A percentile compares a stretch with the other conserved stretches of the same genome.
phyloP scores from a whole-genome alignment of 2,797 vertebrate genomes.

The Anisognathus igniventris region DNA sequence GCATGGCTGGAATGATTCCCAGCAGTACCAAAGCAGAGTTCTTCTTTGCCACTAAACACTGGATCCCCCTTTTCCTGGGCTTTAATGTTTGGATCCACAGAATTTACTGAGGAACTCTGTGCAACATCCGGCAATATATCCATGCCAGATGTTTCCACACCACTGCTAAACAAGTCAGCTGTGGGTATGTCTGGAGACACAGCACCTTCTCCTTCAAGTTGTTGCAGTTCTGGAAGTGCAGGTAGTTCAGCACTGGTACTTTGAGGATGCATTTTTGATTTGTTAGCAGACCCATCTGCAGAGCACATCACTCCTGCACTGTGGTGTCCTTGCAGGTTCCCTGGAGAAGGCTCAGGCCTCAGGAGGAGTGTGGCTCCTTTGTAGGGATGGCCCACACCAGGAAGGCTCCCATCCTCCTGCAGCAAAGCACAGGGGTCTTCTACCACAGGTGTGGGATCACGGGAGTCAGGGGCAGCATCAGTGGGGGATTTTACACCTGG shows the following conservation, averaged over 20 bases:
- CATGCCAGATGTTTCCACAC: not conserved
- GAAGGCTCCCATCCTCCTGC: constrained; percentile 47
- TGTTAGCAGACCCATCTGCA: not conserved
- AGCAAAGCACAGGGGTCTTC: not conserved
- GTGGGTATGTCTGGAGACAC: not conserved
- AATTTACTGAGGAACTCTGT: not conserved
- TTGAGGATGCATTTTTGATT: not conserved
- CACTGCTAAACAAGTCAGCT: not conserved
- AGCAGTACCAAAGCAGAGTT: not conserved
- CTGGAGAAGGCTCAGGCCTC: not conserved
- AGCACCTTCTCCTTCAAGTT: not conserved
- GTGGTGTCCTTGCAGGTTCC: not conserved
- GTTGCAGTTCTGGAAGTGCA: not conserved
- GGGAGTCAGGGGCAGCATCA: not conserved
- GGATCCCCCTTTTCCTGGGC: not conserved
- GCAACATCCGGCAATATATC: not conserved
- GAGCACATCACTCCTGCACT: not conserved
- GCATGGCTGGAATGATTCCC: not conserved
- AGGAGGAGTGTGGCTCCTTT: not conserved
- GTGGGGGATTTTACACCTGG: not conserved
- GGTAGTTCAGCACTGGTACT: not conserved
- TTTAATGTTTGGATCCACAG: not conserved
- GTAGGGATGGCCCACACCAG: not conserved
- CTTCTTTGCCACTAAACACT: not conserved
- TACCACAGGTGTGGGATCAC: not conserved